These are phyloP conservation scores for Neomonachus schauinslandi DNA, from an alignment of 2,113 vertebrate species.

Conservation along the genomic window DNA sequence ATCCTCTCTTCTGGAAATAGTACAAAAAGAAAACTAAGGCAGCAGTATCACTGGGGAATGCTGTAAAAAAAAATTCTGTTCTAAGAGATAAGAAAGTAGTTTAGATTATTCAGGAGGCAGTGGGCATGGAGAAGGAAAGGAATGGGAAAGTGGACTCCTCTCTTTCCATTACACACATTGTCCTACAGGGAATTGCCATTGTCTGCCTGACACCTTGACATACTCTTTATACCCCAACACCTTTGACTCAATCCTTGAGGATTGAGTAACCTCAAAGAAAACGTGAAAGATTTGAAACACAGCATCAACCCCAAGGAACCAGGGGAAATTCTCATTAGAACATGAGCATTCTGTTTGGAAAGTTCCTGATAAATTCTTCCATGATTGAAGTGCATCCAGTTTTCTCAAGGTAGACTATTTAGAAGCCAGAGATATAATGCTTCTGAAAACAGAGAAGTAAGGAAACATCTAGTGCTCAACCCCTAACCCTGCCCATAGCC, in stretches of 20 bases:
- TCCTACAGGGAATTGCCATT: not conserved
- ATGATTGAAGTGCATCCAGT: not conserved
- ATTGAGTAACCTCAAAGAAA: not conserved
- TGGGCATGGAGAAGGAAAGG: not conserved
- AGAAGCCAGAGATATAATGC: not conserved
- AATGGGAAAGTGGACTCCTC: not conserved
- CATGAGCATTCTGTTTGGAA: not conserved
- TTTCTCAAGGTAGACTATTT: not conserved
- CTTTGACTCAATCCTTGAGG: not conserved
- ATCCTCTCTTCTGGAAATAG: not conserved
- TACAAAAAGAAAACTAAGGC: not conserved
- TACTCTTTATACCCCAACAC: not conserved
- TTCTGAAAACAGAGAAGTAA: not conserved
- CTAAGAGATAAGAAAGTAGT: not conserved
- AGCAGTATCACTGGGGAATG: not conserved
- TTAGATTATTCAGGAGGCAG: not conserved
- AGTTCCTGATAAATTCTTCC: not conserved
- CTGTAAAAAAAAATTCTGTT: not conserved
- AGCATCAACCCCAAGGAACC: not conserved
- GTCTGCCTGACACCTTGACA: not conserved
- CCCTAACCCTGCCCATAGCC: not conserved
- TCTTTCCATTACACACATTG: not conserved
- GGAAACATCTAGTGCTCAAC: not conserved
- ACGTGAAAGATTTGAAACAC: not conserved
- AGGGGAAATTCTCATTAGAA: not conserved